Percentiles rank a stretch among this genome's conserved stretches.
Conservation (phyloP, 2,797 vertebrate genomes). For the Urophycis tenuis region DNA sequence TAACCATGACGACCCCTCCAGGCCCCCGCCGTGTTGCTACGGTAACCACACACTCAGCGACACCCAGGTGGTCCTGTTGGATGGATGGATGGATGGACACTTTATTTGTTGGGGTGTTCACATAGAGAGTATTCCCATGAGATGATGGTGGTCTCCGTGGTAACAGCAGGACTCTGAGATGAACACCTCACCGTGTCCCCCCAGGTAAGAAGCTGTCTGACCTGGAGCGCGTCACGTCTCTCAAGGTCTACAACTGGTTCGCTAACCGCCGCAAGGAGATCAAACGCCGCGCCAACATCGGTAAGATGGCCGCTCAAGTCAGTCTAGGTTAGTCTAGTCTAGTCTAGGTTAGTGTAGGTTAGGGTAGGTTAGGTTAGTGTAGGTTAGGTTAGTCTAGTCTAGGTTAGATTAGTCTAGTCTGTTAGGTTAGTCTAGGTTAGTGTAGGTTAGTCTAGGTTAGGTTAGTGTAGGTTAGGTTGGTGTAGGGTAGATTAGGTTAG, state of each 20-base stretch:
- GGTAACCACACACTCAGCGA: not conserved
- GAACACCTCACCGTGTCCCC: conserved; percentile 9
- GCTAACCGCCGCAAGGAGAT: conserved; percentile 98
- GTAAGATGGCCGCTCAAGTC: conserved; percentile 49
- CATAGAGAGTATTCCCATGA: not conserved
- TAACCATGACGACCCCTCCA: conserved; percentile 41
- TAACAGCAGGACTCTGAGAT: not conserved
- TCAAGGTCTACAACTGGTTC: conserved; percentile 99
- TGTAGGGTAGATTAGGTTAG: no score
- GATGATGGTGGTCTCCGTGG: not conserved
- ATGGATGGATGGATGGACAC: no score
- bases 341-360: no score
- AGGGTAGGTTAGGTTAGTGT: no score
- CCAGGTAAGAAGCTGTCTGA: conserved; percentile 94
- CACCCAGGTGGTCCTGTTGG: not conserved
- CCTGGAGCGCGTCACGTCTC: conserved; percentile 93
- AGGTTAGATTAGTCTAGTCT: no score
- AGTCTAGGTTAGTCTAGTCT: no score
- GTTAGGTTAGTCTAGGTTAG: no score
- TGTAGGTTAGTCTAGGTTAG: no score
- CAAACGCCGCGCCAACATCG: conserved; percentile 96
- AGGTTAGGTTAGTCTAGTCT: no score
- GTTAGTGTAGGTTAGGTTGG: no score
- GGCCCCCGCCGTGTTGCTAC: not conserved
- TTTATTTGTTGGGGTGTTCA: no score